Conservation (phyloP, 2,888 invertebrate genomes). For the Acronicta leporina region DNA sequence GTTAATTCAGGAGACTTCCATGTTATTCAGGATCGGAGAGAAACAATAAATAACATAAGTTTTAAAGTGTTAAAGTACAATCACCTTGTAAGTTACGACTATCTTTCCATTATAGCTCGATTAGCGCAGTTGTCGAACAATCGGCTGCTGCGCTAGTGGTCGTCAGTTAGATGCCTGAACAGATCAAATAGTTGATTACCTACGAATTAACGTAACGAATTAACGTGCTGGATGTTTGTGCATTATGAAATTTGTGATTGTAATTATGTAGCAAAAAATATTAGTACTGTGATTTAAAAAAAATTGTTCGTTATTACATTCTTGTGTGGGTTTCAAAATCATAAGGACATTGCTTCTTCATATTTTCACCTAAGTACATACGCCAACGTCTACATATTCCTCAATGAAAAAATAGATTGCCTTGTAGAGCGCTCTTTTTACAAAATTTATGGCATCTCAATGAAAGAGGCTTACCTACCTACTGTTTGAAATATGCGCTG, state of each 20-base stretch:
- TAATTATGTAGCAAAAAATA: no score
- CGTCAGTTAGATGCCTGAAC: no score
- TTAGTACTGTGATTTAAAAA: no score
- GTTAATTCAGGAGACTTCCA: neutral
- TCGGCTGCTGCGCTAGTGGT: no score
- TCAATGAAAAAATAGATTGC: slow-evolving; percentile 30
- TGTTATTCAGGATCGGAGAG: slow-evolving; percentile 23
- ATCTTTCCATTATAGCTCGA: neutral
- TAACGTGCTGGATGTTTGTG: no score
- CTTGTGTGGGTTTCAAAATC: neutral
- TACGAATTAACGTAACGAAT: no score
- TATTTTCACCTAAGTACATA: neutral
- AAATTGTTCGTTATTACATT: neutral
- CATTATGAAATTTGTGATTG: no score
- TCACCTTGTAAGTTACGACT: slow-evolving; percentile 22
- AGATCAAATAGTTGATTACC: no score
- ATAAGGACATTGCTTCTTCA: neutral
- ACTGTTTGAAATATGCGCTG: slow-evolving; percentile 25
- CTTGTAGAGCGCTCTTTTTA: slow-evolving; percentile 5
- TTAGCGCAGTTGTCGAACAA: no score
- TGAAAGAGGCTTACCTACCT: slow-evolving; percentile 7
- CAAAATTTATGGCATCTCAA: slow-evolving; percentile 13
- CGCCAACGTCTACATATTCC: neutral
- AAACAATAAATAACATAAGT: slow-evolving; percentile 10
- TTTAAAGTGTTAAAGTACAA: slow-evolving; percentile 21